phyloP scores from a whole-genome alignment of 2,113 vertebrate species.

The Montifringilla adamsi region DNA sequence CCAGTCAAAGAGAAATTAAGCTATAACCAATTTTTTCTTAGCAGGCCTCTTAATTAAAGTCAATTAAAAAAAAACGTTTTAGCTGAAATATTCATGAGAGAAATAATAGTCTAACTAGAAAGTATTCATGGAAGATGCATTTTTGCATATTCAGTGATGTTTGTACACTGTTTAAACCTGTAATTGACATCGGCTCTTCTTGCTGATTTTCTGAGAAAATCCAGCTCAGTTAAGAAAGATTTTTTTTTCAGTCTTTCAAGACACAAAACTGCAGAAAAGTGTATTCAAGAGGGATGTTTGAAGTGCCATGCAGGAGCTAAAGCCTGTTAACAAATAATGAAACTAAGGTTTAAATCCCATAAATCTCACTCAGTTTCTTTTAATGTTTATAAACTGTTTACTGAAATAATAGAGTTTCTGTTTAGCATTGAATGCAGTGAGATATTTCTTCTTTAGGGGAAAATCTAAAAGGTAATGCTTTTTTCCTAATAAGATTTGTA shows the following conservation, averaged over 20 bases:
- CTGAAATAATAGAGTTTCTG: constrained; percentile 14
- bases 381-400: constrained; percentile 44
- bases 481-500: constrained; percentile 24
- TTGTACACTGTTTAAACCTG: background rate
- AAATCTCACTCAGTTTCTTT: constrained; percentile 14
- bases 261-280: background rate
- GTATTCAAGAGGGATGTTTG: background rate
- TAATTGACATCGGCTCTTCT: background rate
- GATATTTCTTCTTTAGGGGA: background rate
- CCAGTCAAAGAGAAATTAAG: constrained; percentile 2
- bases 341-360: constrained; percentile 11
- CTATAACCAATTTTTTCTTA: background rate
- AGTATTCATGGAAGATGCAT: background rate
- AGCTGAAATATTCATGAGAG: constrained; percentile 13
- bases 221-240: background rate
- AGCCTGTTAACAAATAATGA: constrained; percentile 39
- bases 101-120: background rate
- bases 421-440: background rate
- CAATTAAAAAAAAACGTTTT: background rate
- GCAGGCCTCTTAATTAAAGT: background rate
- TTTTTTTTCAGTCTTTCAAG: background rate
- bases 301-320: background rate
- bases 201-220: background rate
- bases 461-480: constrained; percentile 10
- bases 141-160: background rate